Percentiles rank a stretch among this genome's conserved stretches.
Evolutionary conservation across 2,797 vertebrate species (phyloP).

Genomic region (Mormyrus hasselquistii): DNA sequence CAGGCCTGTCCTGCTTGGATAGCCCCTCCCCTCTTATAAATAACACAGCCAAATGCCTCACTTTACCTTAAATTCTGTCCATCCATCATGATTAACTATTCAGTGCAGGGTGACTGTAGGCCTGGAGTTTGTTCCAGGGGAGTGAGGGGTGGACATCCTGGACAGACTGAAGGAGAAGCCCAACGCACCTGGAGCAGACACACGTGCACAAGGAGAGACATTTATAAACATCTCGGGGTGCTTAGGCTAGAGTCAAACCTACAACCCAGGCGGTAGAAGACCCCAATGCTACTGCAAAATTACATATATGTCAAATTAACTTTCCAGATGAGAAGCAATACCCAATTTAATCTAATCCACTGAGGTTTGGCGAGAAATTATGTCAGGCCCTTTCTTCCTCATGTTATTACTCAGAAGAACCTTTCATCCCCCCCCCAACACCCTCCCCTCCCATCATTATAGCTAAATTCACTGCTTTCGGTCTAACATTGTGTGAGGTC

Average conservation of each 20-base stretch:
- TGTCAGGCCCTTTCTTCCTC: background rate
- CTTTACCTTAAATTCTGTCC: background rate
- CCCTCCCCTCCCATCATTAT: background rate
- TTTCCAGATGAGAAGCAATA: background rate
- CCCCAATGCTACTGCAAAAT: background rate
- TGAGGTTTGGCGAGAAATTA: background rate
- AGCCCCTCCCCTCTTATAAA: background rate
- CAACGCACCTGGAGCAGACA: background rate
- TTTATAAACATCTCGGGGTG: background rate
- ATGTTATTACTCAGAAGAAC: conserved; percentile 8
- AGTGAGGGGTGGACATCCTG: background rate
- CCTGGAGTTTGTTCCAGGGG: background rate
- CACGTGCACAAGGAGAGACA: background rate
- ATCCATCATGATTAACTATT: background rate
- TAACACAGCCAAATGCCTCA: background rate
- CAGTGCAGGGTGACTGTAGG: background rate
- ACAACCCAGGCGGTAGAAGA: background rate
- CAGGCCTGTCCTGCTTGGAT: background rate
- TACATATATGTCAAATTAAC: background rate
- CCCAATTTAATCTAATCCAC: background rate
- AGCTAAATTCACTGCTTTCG: background rate
- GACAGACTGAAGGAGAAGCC: background rate
- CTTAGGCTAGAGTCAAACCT: background rate
- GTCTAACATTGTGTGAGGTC: background rate
- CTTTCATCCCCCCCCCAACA: background rate